Evolutionary conservation across 2,888 invertebrate genomes (phyloP), one percentile per base, ranked within the genome.

Genomic region (Tyria jacobaeae): DNA sequence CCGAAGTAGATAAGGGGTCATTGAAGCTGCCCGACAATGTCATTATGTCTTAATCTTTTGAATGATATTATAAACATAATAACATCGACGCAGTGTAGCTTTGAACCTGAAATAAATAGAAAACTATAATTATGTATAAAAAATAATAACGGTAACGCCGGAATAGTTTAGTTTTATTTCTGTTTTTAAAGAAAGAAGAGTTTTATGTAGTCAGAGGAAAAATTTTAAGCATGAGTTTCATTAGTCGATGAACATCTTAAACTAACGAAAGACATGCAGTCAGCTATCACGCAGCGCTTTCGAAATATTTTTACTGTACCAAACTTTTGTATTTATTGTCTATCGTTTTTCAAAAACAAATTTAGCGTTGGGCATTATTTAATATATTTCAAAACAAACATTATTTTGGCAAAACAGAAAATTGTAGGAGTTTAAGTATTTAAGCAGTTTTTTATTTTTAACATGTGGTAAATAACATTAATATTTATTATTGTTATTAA

Each of bases 1-100:
- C 79, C 67, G 83, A 80, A 47, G 82, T 79, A 50, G 83, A 76
- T 64, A 83, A 66, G 66, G 82, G 76, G 39, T 86, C 86, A 68
- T 83, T 84, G 68, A 81, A 82, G 68, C 76, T 84, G 60, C 69
- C 73, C 50, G 87, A 82, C 76, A 89, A 81, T 73, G 87, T 88
- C 93, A 92, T 91, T 75, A 70, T 68, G 60, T 66, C 61, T 63
- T 64, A 50, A 55, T 62, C 65, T 62, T 69, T 66, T 74, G 66
- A 54, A 44, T 63, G 57, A 37, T 64, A 52, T 57, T 50, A 55
- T 12, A 41, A n/a, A 52, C 62, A 57, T 47, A 59, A 51, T 62
- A 65, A 25, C 60, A 53, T 39, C 12, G 25, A n/a, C 15, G 12
- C 50, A 47, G 44, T 61, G 53, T 67, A 47, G 56, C 62, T 70